Conservation (phyloP, 2,888 invertebrate species). For the Dione vanillae region DNA sequence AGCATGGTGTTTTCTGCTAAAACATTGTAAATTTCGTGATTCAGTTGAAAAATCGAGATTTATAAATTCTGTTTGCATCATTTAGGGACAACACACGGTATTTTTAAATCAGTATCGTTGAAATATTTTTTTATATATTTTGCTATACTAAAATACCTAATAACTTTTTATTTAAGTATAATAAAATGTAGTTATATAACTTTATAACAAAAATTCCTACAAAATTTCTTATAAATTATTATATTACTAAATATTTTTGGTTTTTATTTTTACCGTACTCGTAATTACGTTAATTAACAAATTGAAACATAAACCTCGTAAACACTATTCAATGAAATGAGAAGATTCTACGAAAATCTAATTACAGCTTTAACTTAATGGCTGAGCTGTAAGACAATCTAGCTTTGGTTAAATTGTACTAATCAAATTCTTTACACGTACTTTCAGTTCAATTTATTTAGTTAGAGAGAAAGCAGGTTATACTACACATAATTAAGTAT, state of each 20-base stretch:
- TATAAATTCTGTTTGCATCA: too few species aligned
- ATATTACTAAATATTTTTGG: too few species aligned
- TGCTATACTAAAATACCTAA: too few species aligned
- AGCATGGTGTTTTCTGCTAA: too few species aligned
- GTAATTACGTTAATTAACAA: too few species aligned
- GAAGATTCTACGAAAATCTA: conserved; percentile 19
- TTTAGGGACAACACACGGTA: background rate
- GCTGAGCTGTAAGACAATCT: conserved; percentile 16
- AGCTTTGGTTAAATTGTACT: conserved; percentile 17
- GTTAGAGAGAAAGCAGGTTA: conserved; percentile 5
- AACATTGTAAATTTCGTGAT: too few species aligned
- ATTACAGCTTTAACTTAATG: conserved; percentile 9
- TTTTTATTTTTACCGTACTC: too few species aligned
- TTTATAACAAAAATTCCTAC: background rate
- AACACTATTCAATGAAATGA: background rate
- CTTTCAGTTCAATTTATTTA: conserved; percentile 16
- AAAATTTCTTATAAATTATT: background rate
- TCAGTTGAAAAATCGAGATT: too few species aligned
- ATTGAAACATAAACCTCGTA: conserved; percentile 1
- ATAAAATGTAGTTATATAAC: background rate
- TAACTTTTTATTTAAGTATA: background rate
- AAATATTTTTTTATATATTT: background rate
- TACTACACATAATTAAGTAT: background rate
- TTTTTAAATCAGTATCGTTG: background rate
- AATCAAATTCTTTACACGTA: conserved; percentile 23